Evolutionary conservation across 2,797 vertebrate species (phyloP).

Genomic region (Neopelma chrysocephalum): DNA sequence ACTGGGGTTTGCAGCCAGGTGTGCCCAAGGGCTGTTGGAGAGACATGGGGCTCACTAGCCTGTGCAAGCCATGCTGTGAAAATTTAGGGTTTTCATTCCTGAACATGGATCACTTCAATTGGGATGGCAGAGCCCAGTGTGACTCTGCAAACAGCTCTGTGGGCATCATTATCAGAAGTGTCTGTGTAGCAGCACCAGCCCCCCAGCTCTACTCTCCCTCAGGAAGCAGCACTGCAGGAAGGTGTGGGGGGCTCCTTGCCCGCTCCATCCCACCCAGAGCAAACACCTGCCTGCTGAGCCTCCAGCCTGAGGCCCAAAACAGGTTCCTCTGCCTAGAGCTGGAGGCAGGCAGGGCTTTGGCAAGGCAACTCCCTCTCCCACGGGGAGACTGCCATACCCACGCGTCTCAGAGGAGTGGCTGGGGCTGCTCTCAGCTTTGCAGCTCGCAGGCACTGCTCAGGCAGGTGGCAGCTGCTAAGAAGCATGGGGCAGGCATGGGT

Average conservation of each 20-base stretch:
- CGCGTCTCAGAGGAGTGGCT: accelerated
- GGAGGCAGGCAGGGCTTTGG: not conserved
- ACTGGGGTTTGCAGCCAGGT: not conserved
- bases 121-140: not conserved
- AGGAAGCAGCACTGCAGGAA: not conserved
- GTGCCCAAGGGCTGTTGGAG: not conserved
- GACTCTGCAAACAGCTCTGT: not conserved
- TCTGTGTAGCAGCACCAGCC: not conserved
- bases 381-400: not conserved
- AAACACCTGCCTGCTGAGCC: not conserved
- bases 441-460: not conserved
- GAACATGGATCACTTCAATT: not conserved
- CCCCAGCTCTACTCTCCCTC: not conserved
- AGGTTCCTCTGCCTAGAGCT: not conserved
- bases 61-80: not conserved
- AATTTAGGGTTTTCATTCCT: not conserved
- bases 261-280: not conserved
- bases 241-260: not conserved
- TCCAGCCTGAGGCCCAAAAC: not conserved
- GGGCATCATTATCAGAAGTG: not conserved
- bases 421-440: accelerated
- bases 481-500: accelerated
- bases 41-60: not conserved
- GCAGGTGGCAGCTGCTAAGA: not conserved
- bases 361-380: not conserved